Conservation (phyloP, 1,140 invertebrate genomes). For the Octopus sinensis region DNA sequence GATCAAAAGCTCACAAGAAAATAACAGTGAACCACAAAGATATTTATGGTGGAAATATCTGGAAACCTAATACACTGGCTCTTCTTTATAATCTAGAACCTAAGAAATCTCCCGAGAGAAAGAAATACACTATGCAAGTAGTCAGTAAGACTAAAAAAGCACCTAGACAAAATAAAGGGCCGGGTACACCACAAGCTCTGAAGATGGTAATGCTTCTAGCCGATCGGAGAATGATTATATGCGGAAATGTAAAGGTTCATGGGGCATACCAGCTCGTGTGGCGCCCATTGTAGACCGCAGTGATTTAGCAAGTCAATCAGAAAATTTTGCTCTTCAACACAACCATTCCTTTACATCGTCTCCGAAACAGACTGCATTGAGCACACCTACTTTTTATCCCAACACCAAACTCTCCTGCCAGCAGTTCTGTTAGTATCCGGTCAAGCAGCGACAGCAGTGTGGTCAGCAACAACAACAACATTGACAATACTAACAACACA, state of each 20-base stretch:
- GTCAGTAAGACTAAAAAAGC: slow-evolving; percentile 7
- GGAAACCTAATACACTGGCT: slow-evolving; percentile 45
- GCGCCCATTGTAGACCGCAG: slow-evolving; percentile 31
- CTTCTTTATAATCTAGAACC: slow-evolving; percentile 36
- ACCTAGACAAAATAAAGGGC: slow-evolving; percentile 25
- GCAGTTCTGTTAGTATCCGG: slow-evolving; percentile 31
- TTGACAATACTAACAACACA: slow-evolving; percentile 10
- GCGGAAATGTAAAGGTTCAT: too few relatives aligned
- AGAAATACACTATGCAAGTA: slow-evolving; percentile 6
- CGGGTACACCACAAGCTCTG: neutral
- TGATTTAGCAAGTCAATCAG: slow-evolving; percentile 50
- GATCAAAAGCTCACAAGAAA: slow-evolving; percentile 56
- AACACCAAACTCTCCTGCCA: slow-evolving; percentile 29
- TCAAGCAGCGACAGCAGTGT: slow-evolving; percentile 52
- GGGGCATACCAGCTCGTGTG: too few relatives aligned
- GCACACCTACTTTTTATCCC: slow-evolving; percentile 20
- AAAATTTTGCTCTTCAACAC: slow-evolving; percentile 48
- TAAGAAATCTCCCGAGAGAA: slow-evolving; percentile 7
- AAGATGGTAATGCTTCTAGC: neutral
- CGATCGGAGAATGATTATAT: too few relatives aligned
- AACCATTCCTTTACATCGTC: slow-evolving; percentile 3
- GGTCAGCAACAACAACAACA: slow-evolving; percentile 40
- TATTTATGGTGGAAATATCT: slow-evolving; percentile 52
- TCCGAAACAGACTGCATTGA: slow-evolving; percentile 6
- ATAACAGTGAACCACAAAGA: slow-evolving; percentile 54